Evolutionary conservation across 1,140 invertebrate species (phyloP), one percentile per base, ranked within the genome.

Genomic region (Cydia amplana): DNA sequence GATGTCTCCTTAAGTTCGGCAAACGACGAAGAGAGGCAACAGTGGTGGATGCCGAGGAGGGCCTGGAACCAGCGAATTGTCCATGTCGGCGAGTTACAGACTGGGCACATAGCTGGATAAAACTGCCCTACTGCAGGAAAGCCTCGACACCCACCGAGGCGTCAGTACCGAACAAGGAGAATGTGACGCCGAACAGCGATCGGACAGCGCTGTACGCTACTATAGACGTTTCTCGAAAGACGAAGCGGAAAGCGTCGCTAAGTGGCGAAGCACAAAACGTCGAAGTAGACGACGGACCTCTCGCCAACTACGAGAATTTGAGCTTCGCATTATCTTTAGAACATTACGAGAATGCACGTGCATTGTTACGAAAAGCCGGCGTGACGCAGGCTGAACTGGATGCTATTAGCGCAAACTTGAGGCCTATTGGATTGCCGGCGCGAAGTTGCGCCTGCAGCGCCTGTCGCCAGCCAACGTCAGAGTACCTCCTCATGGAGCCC

Each of bases 401-500:
- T 23, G 87, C 91, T n/a, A 80, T 91, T 7, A 83, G 85, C 46
- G 85, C 88, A 55, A 92, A 93, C 72, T 82, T 93, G 28, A 92
- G 87, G 76, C 85, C 90, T 2, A 73, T 81, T 16, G 76, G 79
- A 0, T 80, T 91, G 63, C 73, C 77, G n/a, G 73, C 78, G 3
- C 76, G 73, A 0, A 80, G 83, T 55, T 90, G 79, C 83, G 88
- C 75, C 77, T 95, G 75, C 95, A 95, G 49, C 65, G 20, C 72
- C 25, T 36, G 65, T 12, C 40, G 5, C 49, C 75, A 16, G 86
- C 91, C 40, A 94, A 94, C 51, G 95, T 60, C 55, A 3, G 55
- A 96, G 83, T 96, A 96, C 78, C 85, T 96, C 14, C 89, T 96
- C 83, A 96, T 96, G 95, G 95, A 96, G 83, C 95, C 95, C 0